These are phyloP conservation scores for Porites lutea DNA, from an alignment of 64 coral and sea anemone species.

Conservation along the genomic window DNA sequence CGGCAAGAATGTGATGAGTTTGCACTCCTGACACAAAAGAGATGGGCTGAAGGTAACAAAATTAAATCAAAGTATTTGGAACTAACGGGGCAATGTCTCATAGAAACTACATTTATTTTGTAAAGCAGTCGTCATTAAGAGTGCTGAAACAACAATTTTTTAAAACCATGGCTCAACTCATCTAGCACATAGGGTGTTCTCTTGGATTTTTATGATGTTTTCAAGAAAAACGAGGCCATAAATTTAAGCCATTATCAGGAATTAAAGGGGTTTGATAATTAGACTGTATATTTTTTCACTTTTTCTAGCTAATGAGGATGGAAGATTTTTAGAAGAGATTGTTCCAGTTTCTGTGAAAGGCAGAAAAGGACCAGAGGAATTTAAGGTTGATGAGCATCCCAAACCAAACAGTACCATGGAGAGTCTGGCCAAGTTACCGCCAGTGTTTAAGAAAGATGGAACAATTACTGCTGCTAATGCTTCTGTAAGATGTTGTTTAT, in stretches of 20 bases:
- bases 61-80: neutral
- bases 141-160: too few species aligned
- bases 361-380: constrained; percentile 92
- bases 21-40: constrained; percentile 87
- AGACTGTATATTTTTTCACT: neutral
- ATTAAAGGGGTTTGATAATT: too few species aligned
- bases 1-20: constrained; percentile 93
- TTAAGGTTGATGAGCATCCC: constrained; percentile 93
- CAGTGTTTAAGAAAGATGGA: constrained; percentile 97
- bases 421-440: constrained; percentile 80
- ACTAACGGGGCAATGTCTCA: too few species aligned
- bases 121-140: too few species aligned
- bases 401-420: constrained; percentile 82
- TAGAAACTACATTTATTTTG: too few species aligned
- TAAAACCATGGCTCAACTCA: too few species aligned
- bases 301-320: constrained; percentile 76
- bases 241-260: too few species aligned
- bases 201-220: too few species aligned
- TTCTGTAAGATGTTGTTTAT: constrained; percentile 67
- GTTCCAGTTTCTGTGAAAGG: constrained; percentile 87
- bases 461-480: constrained; percentile 96
- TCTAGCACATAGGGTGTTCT: too few species aligned
- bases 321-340: constrained; percentile 89
- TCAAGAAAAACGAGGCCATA: too few species aligned
- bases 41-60: constrained; percentile 92